phyloP scores from a whole-genome alignment of 2,888 invertebrate genomes.

The Eubasilissa splendida region DNA sequence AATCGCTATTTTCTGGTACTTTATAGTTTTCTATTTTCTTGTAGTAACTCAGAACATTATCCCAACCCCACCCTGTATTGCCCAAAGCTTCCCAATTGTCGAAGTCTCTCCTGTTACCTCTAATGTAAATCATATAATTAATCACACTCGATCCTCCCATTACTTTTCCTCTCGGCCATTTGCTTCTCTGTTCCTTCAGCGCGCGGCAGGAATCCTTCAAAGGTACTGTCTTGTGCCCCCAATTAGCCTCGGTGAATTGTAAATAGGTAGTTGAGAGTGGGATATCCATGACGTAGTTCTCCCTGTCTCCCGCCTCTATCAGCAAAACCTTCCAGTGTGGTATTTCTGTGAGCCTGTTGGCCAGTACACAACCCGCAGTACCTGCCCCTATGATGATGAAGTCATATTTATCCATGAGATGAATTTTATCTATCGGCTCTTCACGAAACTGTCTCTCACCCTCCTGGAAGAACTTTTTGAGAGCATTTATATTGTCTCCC shows the following conservation, averaged over 20 bases:
- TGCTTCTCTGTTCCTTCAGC: constrained; percentile 81
- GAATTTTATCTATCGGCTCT: constrained; percentile 17
- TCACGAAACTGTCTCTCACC: constrained; percentile 10
- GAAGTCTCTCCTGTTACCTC: constrained; percentile 81
- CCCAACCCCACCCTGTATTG: constrained; percentile 81
- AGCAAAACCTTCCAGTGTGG: constrained; percentile 74
- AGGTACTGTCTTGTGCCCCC: constrained; percentile 86
- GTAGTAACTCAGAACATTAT: constrained; percentile 78
- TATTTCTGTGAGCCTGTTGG: constrained; percentile 75
- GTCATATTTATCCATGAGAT: constrained; percentile 68
- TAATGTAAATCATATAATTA: constrained; percentile 86
- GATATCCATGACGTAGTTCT: constrained; percentile 80
- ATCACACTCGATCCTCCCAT: constrained; percentile 87
- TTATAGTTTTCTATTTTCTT: constrained; percentile 79
- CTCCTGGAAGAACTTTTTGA: constrained; percentile 8
- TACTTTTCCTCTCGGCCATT: constrained; percentile 86
- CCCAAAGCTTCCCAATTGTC: constrained; percentile 83
- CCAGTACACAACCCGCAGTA: constrained; percentile 77
- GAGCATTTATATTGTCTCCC: not conserved
- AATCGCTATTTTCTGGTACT: constrained; percentile 69
- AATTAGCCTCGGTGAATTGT: constrained; percentile 81
- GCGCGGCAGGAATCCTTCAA: constrained; percentile 82
- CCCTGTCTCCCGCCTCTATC: constrained; percentile 77
- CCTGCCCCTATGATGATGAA: constrained; percentile 78
- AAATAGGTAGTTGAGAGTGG: constrained; percentile 81